A percentile compares a stretch with the other conserved stretches of the same genome.
Conservation (phyloP, 2,888 invertebrate species). For the Lithophane semibrunnea region DNA sequence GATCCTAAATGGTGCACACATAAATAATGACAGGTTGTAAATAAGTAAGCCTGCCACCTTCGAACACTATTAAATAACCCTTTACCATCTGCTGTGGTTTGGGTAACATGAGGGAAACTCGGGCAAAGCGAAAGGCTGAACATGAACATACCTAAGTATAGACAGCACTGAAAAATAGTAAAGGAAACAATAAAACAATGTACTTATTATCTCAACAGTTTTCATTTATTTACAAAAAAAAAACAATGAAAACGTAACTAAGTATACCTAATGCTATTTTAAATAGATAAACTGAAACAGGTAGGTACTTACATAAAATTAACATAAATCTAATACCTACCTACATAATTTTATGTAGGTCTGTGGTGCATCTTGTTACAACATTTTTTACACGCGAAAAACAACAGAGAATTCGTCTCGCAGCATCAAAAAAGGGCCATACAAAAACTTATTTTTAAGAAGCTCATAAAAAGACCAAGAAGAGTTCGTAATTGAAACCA, state of each 20-base stretch:
- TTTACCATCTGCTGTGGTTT: slow-evolving; percentile 43
- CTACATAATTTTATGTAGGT: not conserved
- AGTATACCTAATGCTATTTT: no score
- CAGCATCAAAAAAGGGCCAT: not conserved
- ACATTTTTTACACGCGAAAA: not conserved
- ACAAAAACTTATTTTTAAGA: slow-evolving; percentile 49
- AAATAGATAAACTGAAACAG: not conserved
- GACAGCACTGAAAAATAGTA: not conserved
- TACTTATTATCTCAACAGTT: not conserved
- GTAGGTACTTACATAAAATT: not conserved
- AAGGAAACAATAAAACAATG: not conserved
- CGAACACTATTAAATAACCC: slow-evolving; percentile 45
- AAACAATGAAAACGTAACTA: not conserved
- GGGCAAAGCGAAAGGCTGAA: not conserved
- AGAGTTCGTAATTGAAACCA: slow-evolving; percentile 37
- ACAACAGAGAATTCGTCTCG: not conserved
- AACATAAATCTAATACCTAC: not conserved
- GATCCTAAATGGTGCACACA: slow-evolving; percentile 25
- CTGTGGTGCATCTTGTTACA: not conserved
- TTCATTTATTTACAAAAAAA: not conserved
- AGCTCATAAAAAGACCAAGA: slow-evolving; percentile 45
- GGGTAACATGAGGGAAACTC: slow-evolving; percentile 2
- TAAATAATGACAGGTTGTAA: slow-evolving; percentile 50
- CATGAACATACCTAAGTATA: not conserved
- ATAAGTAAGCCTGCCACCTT: slow-evolving; percentile 40